These are phyloP conservation scores for Cyprinodon brontotheroides DNA, from an alignment of 2,113 vertebrate genomes.

Conservation along the genomic window DNA sequence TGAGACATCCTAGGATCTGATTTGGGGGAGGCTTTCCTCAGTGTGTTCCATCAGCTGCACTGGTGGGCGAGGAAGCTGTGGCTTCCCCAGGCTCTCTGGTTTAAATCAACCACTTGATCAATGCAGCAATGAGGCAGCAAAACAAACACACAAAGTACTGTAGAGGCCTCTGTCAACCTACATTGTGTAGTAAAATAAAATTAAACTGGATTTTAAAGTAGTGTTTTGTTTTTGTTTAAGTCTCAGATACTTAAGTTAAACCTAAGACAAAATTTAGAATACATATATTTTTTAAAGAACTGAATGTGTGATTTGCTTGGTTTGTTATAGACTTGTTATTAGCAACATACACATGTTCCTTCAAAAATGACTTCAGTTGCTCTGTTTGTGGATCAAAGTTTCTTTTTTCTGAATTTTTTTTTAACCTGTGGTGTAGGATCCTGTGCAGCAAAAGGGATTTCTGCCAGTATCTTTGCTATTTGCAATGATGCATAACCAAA, in stretches of 20 bases:
- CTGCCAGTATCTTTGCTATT: too few relatives aligned
- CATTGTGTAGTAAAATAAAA: neutral
- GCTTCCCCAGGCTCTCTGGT: slow-evolving; percentile 61
- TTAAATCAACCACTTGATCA: slow-evolving; percentile 63
- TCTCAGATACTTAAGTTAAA: neutral
- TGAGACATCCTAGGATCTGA: slow-evolving; percentile 66
- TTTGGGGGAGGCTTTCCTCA: slow-evolving; percentile 66
- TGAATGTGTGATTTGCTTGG: too few relatives aligned
- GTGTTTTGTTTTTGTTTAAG: neutral
- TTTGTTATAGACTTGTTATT: too few relatives aligned
- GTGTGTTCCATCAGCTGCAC: slow-evolving; percentile 52
- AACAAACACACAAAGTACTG: slow-evolving; percentile 39
- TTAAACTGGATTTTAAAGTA: neutral
- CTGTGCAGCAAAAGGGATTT: too few relatives aligned
- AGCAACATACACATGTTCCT: too few relatives aligned
- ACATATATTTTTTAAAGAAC: neutral
- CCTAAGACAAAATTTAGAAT: neutral
- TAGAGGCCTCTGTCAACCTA: slow-evolving; percentile 27
- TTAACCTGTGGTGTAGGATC: too few relatives aligned
- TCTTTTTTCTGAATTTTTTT: too few relatives aligned
- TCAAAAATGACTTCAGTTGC: too few relatives aligned
- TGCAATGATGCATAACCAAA: too few relatives aligned
- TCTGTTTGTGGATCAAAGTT: too few relatives aligned
- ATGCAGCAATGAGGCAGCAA: slow-evolving; percentile 38
- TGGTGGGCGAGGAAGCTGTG: slow-evolving; percentile 67